Base-by-base conservation (phyloP, 2,888 invertebrate genomes). In the Diplolepis rosae region DNA sequence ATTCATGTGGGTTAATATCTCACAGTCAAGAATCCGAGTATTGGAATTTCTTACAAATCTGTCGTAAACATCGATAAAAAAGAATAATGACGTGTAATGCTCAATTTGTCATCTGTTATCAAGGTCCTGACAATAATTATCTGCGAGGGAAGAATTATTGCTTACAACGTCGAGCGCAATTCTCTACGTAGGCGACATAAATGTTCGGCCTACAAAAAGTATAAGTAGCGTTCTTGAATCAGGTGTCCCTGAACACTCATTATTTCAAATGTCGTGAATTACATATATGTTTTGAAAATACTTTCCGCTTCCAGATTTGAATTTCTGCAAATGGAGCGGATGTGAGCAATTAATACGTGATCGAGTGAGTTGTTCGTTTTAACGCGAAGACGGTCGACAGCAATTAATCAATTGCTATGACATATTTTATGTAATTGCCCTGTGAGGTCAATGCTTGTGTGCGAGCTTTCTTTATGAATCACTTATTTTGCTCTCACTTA, bases 1-100 rank as follows among this genome's bases (percentile, higher is more conserved):
- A 71, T 76, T 77, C 73, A 79, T 80, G 75, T 79, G 69, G 79
- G 77, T 79, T 80, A 83, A 83, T 83, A 79, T 69, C 71, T 32
- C 48, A 22, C 54, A 50, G 9, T 42, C 35, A 42, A 72, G 71
- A 72, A 75, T 71, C 70, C 68, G n/a, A n/a, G 48, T 35, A 73
- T 74, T 65, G 68, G 51, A 71, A 73, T 71, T 71, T 70, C 42
- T 30, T 4, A 69, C 69, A 61, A 71, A 52, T 71, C 66, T 61
- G 70, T 45, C 48, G 24, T 42, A 35, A 56, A 7, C 50, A 50
- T 24, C 50, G 15, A 18, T 15, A 30, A 28, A 51, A n/a, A n/a
- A n/a, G n/a, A n/a, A 61, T 42, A 56, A 69, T 51, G 66, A 42
- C 48, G 35, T 11, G 56, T n/a, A n/a, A n/a, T 56, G 32, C 18